Base-by-base conservation (phyloP, 2,888 invertebrate species). In the Lepidocyrtoides sp. region DNA sequence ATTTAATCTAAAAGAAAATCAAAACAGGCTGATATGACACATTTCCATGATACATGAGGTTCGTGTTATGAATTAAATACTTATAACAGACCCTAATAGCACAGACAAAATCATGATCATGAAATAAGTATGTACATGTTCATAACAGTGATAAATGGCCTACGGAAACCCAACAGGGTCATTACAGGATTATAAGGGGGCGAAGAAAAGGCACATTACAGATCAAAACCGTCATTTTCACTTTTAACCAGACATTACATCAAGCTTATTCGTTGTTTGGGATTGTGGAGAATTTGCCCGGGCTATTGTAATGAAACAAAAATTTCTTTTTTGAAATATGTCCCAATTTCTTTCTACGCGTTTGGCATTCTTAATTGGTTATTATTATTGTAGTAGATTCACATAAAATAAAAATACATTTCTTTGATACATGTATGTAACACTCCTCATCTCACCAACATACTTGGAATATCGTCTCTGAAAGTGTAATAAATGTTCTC, bases 151-250 rank as follows among this genome's bases (percentile, higher is more conserved):
- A 89, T 81, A 89, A 89, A 89, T 89, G 89, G 82, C 81, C 57
- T 36, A 72, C 81, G 81, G 89, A 89, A 89, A 89, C 81, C 89
- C 81, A 89, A 88, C 88, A 89, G 89, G 89, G 82, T 89, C 89
- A 89, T 89, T 89, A 89, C 89, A 89, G 69, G 81, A 79, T 81
- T 88, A 88, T 81, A 81, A 81, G 88, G 63, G 88, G 88, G 88
- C 54, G 69, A 88, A 72, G 63, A 87, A 66, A 87, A 77, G 51
- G 77, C 77, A 87, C 60, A 44, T 77, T 77, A 77, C 66, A 66
- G 81, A 63, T 51, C 51, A 29, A 81, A 48, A 72, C 63, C 81
- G 88, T 88, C 66, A 88, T 81, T 88, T 88, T 88, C 81, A 81
- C 69, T 81, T 69, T 85, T 29, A 36, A 48, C 63, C 57, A 60